These are phyloP conservation scores for Lobophora halterata DNA, from an alignment of 2,888 invertebrate species.

Conservation along the genomic window DNA sequence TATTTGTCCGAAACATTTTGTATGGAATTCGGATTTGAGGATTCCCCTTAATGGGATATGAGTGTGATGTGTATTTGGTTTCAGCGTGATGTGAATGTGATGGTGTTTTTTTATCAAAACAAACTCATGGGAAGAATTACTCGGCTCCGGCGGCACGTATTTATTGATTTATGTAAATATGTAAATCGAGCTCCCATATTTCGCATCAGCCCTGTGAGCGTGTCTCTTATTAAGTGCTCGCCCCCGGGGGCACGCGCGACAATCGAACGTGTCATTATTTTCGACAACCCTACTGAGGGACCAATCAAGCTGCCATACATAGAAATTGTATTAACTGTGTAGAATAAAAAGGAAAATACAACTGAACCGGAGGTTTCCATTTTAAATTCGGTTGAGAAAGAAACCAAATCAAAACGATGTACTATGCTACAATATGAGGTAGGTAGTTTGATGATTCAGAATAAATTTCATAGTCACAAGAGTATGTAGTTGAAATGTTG, in stretches of 20 bases:
- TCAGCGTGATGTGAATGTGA: no score
- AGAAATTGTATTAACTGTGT: neutral
- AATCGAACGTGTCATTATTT: conserved; percentile 16
- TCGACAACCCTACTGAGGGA: conserved; percentile 14
- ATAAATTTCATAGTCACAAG: no score
- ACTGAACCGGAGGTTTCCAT: neutral
- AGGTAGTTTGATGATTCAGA: no score
- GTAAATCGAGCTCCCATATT: conserved; percentile 14
- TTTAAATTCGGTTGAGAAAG: no score
- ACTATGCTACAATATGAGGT: no score
- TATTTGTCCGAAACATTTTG: no score
- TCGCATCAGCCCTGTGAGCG: conserved; percentile 9
- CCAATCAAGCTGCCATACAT: conserved; percentile 2
- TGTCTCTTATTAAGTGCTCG: conserved; percentile 17
- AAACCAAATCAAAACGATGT: no score
- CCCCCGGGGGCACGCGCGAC: conserved; percentile 8
- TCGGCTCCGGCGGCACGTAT: conserved; percentile 28
- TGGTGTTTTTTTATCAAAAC: no score
- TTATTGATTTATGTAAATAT: conserved; percentile 62
- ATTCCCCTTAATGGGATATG: no score
- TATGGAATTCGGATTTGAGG: no score
- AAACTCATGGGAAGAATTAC: conserved; percentile 22
- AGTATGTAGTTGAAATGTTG: no score
- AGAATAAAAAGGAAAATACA: conserved; percentile 2
- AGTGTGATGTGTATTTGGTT: no score